Conservation (phyloP, 2,113 vertebrate genomes). For the Tragelaphus scriptus region DNA sequence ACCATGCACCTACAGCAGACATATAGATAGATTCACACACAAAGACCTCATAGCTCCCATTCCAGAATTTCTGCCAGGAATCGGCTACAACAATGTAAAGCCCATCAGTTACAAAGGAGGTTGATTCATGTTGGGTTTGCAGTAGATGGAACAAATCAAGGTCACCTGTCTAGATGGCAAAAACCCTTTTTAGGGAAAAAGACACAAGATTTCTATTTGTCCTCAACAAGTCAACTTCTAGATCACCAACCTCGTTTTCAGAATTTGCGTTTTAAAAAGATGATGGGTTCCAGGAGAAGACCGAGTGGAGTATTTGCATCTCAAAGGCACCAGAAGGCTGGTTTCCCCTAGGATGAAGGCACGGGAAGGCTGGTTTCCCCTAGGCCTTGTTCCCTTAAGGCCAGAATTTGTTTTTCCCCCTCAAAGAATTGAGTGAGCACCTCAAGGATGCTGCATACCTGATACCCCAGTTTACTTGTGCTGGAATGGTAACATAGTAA, state of each 20-base stretch:
- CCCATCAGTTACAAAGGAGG: background rate
- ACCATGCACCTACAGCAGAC: background rate
- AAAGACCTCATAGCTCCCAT: rapidly evolving
- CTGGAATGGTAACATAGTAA: background rate
- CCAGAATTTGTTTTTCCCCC: background rate
- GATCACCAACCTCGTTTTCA: background rate
- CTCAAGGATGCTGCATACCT: background rate
- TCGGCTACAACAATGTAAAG: rapidly evolving
- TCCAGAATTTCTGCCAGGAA: background rate
- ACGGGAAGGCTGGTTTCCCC: background rate
- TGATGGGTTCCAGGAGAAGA: background rate
- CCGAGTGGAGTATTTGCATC: background rate
- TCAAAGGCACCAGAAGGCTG: background rate
- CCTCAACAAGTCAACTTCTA: background rate
- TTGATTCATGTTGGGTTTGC: background rate
- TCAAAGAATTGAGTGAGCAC: background rate
- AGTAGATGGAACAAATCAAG: background rate
- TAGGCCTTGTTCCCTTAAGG: background rate
- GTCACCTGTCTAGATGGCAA: background rate
- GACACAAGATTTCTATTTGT: background rate
- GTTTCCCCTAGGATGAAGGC: background rate
- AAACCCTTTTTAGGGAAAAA: background rate
- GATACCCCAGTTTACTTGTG: rapidly evolving
- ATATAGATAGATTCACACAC: rapidly evolving
- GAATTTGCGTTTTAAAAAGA: background rate